Base-by-base conservation (phyloP, 2,888 invertebrate genomes). In the Oxyteleia sp. region DNA sequence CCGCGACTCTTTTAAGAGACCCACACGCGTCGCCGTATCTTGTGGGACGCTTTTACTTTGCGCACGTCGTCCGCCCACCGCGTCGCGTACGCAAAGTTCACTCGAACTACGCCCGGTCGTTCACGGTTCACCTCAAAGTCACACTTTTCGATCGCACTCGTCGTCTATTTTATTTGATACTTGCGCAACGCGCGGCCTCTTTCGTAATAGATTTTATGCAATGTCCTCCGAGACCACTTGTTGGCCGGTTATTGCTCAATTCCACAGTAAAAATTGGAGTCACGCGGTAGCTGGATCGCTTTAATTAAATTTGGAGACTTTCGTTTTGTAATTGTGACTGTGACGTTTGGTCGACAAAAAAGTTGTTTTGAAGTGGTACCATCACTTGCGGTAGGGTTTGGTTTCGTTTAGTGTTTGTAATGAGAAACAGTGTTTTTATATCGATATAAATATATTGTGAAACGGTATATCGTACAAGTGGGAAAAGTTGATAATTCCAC, bases 21-120 rank as follows among this genome's bases (percentile, higher is more conserved):
- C 82, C 76, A 76, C 82, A 64, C 82, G 49, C 15, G 69, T 66
- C 66, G 66, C 51, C 20, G 35, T 64, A 43, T 23, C 55, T 76
- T 59, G 82, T 82, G 66, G 82, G 76, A 49, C 29, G 72, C n/a
- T 63, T 69, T 55, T 29, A 45, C 66, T 61, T 26, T 55, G 45
- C 59, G 23, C 63, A 32, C 71, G 49, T 47, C 66, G 74, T 75
- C 61, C 74, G 68, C 74, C 74, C 59, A 66, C 72, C 35, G 61
- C 15, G 16, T 16, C 68, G 78, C 75, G 55, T 68, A 51, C 53
- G 45, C 51, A 53, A 69, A 68, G 43, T 64, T 64, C 75, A 53
- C 23, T 41, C 38, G 35, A 51, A 16, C 26, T 5, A 10, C 23
- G 47, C 13, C 0, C 43, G 15, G 57, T 43, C 57, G 45, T 51